These are phyloP conservation scores for Drosophila aff. DNA, from an alignment of 1,140 invertebrate species.

Conservation along the genomic window DNA sequence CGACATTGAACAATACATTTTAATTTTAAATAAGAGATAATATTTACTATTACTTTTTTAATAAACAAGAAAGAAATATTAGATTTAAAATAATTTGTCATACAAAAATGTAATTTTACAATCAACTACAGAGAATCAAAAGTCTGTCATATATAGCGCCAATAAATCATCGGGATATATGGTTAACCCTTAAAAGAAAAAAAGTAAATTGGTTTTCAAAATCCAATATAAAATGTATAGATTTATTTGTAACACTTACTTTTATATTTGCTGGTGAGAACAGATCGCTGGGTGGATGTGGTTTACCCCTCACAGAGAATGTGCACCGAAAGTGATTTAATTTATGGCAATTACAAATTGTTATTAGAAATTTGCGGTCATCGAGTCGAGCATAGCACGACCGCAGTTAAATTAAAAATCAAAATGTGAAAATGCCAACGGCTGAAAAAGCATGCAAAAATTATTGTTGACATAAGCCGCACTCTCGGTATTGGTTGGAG, in stretches of 20 bases:
- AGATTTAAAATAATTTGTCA: no score
- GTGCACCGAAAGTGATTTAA: constrained; percentile 33
- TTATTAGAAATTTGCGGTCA: constrained; percentile 54
- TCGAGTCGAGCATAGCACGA: constrained; percentile 12
- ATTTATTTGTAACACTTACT: neutral
- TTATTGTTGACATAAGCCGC: constrained; percentile 52
- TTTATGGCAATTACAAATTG: constrained; percentile 52
- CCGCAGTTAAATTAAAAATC: constrained; percentile 62
- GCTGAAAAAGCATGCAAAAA: constrained; percentile 46
- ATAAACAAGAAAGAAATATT: neutral
- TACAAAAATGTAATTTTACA: neutral
- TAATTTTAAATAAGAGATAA: neutral
- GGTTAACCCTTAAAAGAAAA: constrained; percentile 5
- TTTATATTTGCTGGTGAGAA: constrained; percentile 8
- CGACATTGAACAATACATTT: constrained; percentile 56
- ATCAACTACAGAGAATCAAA: neutral
- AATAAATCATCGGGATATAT: constrained; percentile 10
- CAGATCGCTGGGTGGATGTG: constrained; percentile 5
- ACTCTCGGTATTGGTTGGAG: neutral
- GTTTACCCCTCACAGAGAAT: neutral
- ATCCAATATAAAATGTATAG: constrained; percentile 1
- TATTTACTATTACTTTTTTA: no score
- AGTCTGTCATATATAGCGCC: neutral
- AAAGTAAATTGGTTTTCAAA: constrained; percentile 11
- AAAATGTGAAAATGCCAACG: constrained; percentile 50